These are phyloP conservation scores for Theonella swinhoei DNA, from an alignment of 37 sponge, comb jelly and placozoan species.

Conservation along the genomic window DNA sequence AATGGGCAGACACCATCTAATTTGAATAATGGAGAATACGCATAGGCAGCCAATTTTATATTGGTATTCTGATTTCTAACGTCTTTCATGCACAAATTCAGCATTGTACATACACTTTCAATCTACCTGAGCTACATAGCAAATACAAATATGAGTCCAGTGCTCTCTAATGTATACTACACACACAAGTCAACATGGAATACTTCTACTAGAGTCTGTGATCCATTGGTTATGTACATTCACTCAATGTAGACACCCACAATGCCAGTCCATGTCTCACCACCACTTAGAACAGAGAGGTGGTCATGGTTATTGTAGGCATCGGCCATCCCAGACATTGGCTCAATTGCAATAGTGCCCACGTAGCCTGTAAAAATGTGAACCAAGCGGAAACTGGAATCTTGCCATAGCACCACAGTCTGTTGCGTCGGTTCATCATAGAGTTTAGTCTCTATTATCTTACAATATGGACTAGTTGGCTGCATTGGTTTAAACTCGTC, in stretches of 20 bases:
- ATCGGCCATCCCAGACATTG: conserved; percentile 82
- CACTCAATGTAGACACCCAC: conserved; percentile 73
- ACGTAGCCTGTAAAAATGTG: conserved; percentile 76
- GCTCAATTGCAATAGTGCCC: conserved; percentile 69
- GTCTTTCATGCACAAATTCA: too few relatives aligned
- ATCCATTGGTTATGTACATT: too few relatives aligned
- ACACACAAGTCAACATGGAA: too few relatives aligned
- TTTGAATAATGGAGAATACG: too few relatives aligned
- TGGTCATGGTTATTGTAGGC: conserved; percentile 72
- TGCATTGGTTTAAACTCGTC: conserved; percentile 60
- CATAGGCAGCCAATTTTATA: too few relatives aligned
- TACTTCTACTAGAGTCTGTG: too few relatives aligned
- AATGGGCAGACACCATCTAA: too few relatives aligned
- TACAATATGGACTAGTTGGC: not conserved
- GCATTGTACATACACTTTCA: too few relatives aligned
- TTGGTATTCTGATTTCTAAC: too few relatives aligned
- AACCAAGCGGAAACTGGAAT: conserved; percentile 53
- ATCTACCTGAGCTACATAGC: too few relatives aligned
- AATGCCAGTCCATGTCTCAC: conserved; percentile 60
- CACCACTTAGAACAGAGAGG: conserved; percentile 62
- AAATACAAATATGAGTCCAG: too few relatives aligned
- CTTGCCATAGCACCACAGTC: conserved; percentile 66
- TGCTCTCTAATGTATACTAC: too few relatives aligned
- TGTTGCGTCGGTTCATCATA: conserved; percentile 54
- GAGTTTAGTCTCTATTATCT: conserved; percentile 15